Percentiles rank a stretch among this genome's conserved stretches.
Evolutionary conservation across 2,797 vertebrate genomes (phyloP).

Genomic region (Melanotaenia maccullochi): DNA sequence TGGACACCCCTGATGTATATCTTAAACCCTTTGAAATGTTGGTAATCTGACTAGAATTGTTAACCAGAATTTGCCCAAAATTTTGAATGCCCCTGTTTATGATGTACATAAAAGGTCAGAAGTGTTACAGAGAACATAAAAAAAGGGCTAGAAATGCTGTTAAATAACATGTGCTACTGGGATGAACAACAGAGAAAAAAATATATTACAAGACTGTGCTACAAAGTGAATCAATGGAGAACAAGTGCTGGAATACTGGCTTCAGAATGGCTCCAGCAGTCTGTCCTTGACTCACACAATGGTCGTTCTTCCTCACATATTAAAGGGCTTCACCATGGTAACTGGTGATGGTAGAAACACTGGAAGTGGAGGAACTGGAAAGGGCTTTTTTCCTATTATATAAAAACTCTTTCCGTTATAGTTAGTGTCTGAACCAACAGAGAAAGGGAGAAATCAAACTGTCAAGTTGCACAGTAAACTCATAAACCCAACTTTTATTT

Average conservation of each 20-base stretch:
- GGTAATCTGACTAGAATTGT: background rate
- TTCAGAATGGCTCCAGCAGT: slow-evolving; percentile 53
- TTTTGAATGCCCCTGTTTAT: background rate
- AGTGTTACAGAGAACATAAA: background rate
- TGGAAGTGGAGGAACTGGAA: slow-evolving; percentile 12
- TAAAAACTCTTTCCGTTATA: slow-evolving; percentile 19
- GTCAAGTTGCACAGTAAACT: slow-evolving; percentile 69
- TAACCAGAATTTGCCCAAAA: background rate
- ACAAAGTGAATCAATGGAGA: slow-evolving; percentile 66
- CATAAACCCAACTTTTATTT: slow-evolving; percentile 84
- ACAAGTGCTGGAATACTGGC: slow-evolving; percentile 48
- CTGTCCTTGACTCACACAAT: slow-evolving; percentile 65
- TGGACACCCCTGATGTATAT: too few relatives aligned
- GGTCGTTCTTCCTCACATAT: slow-evolving; percentile 49
- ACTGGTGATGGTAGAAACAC: slow-evolving; percentile 41
- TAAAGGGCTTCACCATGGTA: slow-evolving; percentile 72
- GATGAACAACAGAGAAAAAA: slow-evolving; percentile 8
- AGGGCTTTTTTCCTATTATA: background rate
- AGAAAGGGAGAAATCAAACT: slow-evolving; percentile 8
- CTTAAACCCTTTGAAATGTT: background rate
- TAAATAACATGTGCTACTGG: background rate
- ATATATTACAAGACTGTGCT: slow-evolving; percentile 15
- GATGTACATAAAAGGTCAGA: background rate
- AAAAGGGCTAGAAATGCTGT: background rate
- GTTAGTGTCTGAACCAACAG: background rate